Percentiles rank a stretch among this genome's conserved stretches.
Evolutionary conservation across 2,888 invertebrate species (phyloP).

Genomic region (Magallana nippona): DNA sequence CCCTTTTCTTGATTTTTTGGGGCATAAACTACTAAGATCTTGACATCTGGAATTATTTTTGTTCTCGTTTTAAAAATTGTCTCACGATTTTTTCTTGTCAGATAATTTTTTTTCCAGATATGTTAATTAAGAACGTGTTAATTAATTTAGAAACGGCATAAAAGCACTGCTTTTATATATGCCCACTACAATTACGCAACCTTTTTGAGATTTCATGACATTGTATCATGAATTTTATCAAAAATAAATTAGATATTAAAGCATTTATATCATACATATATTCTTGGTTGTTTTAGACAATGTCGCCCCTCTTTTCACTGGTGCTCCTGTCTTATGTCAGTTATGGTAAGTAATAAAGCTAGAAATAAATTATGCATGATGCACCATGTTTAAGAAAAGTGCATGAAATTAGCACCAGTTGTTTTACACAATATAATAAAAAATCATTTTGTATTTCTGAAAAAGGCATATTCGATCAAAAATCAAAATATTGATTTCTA

Average conservation of each 20-base stretch:
- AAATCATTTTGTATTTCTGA: no score
- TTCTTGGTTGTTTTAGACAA: conserved; percentile 16
- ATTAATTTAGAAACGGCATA: neutral
- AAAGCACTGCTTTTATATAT: neutral
- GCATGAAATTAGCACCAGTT: neutral
- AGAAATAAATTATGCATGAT: neutral
- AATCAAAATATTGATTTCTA: no score
- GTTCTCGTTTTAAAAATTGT: neutral
- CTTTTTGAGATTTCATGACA: neutral
- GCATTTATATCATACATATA: neutral
- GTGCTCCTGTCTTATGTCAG: neutral
- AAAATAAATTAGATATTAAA: neutral
- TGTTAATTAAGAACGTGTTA: neutral
- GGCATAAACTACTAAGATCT: neutral
- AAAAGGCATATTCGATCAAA: no score
- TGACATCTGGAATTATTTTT: conserved; percentile 9
- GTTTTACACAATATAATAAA: no score
- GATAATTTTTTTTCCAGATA: neutral
- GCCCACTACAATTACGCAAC: neutral
- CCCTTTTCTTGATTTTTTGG: neutral
- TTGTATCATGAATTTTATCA: neutral
- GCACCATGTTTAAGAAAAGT: neutral
- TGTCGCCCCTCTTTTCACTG: conserved; percentile 1
- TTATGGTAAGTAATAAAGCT: neutral
- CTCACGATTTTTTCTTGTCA: conserved; percentile 23